These are phyloP conservation scores for Spicauda simplicius DNA, from an alignment of 2,888 invertebrate genomes.

Conservation along the genomic window DNA sequence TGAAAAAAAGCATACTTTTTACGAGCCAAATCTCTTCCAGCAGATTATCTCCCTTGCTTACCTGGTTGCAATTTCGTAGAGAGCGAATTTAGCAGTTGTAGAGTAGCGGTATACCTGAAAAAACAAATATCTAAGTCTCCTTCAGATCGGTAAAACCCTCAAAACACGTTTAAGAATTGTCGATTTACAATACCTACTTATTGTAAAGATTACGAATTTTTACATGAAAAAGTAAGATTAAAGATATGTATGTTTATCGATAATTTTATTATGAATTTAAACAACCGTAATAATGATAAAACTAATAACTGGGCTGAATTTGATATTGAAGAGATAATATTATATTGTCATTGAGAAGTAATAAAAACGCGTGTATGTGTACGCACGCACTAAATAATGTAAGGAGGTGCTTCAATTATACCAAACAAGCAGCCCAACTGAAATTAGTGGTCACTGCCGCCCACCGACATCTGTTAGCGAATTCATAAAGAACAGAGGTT, in stretches of 20 bases:
- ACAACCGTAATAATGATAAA: slow-evolving; percentile 14
- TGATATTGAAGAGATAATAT: neutral
- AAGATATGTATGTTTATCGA: slow-evolving; percentile 21
- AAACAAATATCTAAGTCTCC: slow-evolving; percentile 16
- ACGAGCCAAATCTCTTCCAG: too few relatives aligned
- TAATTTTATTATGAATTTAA: slow-evolving; percentile 18
- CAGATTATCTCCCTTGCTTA: slow-evolving; percentile 54
- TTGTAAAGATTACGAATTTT: neutral
- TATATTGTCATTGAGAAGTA: neutral
- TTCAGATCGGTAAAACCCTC: neutral
- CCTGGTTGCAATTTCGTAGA: slow-evolving; percentile 83
- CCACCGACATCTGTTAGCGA: too few relatives aligned
- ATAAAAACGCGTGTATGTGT: neutral
- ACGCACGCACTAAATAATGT: too few relatives aligned
- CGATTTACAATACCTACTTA: neutral
- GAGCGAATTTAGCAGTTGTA: slow-evolving; percentile 84
- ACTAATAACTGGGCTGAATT: neutral
- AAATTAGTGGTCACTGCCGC: too few relatives aligned
- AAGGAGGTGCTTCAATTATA: too few relatives aligned
- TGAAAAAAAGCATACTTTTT: too few relatives aligned
- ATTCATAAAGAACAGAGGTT: too few relatives aligned
- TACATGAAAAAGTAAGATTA: slow-evolving; percentile 1
- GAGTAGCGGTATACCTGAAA: slow-evolving; percentile 89
- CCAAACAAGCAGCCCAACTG: too few relatives aligned
- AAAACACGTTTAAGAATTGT: neutral